These are phyloP conservation scores for Campylorhamphus procurvoides DNA, from an alignment of 2,113 vertebrate genomes.

Conservation along the genomic window DNA sequence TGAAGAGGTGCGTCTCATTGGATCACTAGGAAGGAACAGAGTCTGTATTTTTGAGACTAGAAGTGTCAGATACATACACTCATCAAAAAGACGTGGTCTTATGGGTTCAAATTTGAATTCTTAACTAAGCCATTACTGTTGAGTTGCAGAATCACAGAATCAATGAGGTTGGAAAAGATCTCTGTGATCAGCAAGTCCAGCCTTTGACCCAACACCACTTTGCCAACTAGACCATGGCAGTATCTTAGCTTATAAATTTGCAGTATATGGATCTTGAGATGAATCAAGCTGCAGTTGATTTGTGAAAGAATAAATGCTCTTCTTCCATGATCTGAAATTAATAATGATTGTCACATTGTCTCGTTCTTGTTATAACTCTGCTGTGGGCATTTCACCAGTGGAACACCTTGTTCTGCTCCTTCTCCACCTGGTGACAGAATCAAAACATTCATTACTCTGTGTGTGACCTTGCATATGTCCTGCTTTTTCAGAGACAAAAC, in stretches of 20 bases:
- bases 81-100: neutral
- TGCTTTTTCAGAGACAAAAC: conserved; percentile 85
- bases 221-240: neutral
- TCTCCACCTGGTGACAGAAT: neutral
- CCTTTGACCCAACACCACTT: too few relatives aligned
- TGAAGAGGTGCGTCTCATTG: neutral
- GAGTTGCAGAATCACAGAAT: neutral
- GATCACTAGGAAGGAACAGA: neutral
- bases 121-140: neutral
- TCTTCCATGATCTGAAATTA: neutral
- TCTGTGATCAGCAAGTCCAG: too few relatives aligned
- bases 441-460: neutral
- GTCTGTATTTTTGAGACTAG: neutral
- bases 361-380: neutral
- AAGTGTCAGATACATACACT: neutral
- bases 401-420: neutral
- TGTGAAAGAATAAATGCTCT: neutral
- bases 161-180: too few relatives aligned
- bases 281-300: neutral
- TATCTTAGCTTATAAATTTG: neutral
- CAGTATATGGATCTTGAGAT: neutral
- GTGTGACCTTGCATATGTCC: neutral
- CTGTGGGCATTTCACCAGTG: neutral
- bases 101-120: neutral
- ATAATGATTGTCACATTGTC: neutral